phyloP scores from a whole-genome alignment of 2,113 vertebrate genomes.

The Benitochromis conjunctus region DNA sequence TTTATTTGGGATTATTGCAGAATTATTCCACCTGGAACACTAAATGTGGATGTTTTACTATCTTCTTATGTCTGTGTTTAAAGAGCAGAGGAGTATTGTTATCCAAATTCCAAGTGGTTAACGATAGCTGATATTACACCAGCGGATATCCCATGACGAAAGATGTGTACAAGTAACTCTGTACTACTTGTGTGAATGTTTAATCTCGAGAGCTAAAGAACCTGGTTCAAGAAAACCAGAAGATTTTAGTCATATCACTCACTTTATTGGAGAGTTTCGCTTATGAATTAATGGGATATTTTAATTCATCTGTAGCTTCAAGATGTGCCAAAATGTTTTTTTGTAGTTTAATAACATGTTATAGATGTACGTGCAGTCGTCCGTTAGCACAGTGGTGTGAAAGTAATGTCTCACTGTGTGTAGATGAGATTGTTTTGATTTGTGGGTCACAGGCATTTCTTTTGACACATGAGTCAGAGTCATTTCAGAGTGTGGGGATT shows the following conservation, averaged over 20 bases:
- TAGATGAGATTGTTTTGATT: not conserved
- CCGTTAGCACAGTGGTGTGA: not conserved
- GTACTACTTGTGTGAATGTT: not conserved
- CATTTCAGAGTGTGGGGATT: not conserved
- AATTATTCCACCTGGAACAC: not conserved
- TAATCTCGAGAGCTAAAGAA: not conserved
- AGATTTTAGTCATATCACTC: not conserved
- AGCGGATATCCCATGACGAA: not conserved
- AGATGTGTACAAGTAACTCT: not conserved
- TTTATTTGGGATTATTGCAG: not conserved
- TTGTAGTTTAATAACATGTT: not conserved
- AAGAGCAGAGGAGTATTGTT: not conserved
- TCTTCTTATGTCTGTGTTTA: not conserved
- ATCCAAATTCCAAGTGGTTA: not conserved
- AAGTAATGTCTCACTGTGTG: not conserved
- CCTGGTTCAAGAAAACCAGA: not conserved
- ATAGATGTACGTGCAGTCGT: not conserved
- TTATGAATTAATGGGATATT: fast-evolving
- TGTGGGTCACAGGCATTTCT: not conserved
- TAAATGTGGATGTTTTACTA: not conserved
- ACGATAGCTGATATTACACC: not conserved
- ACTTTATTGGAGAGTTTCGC: not conserved
- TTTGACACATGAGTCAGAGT: not conserved
- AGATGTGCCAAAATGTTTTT: not conserved
- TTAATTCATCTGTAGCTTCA: not conserved